Evolutionary conservation across 64 coral and sea anemone species (phyloP).

Genomic region (Dendronephthya gigantea): DNA sequence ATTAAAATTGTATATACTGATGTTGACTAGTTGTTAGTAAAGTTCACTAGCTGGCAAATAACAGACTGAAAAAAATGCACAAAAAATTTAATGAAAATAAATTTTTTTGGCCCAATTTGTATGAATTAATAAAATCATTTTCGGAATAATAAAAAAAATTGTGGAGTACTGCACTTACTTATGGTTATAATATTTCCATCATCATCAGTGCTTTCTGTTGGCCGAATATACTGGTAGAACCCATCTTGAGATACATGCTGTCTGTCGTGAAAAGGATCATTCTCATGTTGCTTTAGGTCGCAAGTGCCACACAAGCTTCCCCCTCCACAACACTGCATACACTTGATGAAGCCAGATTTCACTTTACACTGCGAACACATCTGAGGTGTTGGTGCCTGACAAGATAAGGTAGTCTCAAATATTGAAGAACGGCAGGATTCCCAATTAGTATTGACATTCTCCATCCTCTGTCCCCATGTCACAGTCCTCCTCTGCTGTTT

Average conservation of each 20-base stretch:
- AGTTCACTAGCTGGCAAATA: background rate
- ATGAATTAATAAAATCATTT: background rate
- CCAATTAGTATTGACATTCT: background rate
- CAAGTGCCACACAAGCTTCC: background rate
- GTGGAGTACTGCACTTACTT: no score
- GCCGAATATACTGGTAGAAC: background rate
- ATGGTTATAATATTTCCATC: background rate
- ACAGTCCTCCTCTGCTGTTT: background rate
- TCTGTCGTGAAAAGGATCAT: background rate
- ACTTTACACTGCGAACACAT: background rate
- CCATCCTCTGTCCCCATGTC: background rate
- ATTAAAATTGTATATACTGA: background rate
- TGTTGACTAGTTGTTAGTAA: no score
- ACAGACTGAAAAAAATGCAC: no score
- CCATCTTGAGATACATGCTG: background rate
- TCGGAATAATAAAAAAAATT: background rate
- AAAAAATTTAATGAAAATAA: background rate
- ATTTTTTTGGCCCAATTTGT: background rate
- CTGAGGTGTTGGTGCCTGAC: background rate
- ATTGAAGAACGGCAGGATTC: background rate
- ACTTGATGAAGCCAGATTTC: background rate
- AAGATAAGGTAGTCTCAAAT: background rate
- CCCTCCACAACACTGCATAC: background rate
- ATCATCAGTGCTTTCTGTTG: background rate
- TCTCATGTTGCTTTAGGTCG: background rate